A percentile compares a stretch with the other conserved stretches of the same genome.
Evolutionary conservation across 1,140 invertebrate species (phyloP).

Genomic region (Cotesia typhae): DNA sequence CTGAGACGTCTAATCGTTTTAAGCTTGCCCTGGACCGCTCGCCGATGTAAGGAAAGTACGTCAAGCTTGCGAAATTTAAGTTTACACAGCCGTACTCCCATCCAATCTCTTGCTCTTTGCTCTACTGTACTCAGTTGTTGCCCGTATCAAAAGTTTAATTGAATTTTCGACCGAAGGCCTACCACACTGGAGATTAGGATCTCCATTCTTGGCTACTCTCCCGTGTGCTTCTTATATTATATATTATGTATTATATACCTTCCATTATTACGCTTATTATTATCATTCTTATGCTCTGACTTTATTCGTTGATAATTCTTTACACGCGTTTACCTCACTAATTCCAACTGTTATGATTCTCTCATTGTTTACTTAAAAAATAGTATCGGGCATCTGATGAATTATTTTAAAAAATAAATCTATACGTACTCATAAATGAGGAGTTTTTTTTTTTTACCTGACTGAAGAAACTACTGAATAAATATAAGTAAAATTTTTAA

Average conservation of each 20-base stretch:
- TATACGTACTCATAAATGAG: too few species aligned
- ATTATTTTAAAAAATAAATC: too few species aligned
- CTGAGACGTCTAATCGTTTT: slow-evolving; percentile 60
- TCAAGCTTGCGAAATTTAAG: slow-evolving; percentile 65
- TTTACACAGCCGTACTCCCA: slow-evolving; percentile 61
- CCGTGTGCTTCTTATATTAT: slow-evolving; percentile 11
- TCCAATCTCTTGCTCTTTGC: too few species aligned
- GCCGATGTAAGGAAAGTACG: slow-evolving; percentile 56
- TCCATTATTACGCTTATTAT: neutral
- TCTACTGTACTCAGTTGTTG: slow-evolving; percentile 18
- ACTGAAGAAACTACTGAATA: too few species aligned
- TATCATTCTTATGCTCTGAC: neutral
- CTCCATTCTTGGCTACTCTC: slow-evolving; percentile 43
- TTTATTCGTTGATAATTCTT: neutral
- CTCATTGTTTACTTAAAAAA: too few species aligned
- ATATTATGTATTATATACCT: slow-evolving; percentile 7
- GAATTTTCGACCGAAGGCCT: slow-evolving; percentile 59
- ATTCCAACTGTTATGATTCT: too few species aligned
- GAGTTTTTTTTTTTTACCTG: too few species aligned
- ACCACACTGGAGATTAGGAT: slow-evolving; percentile 59
- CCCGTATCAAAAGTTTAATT: slow-evolving; percentile 68
- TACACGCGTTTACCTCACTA: too few species aligned
- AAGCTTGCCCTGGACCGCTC: slow-evolving; percentile 36
- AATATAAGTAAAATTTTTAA: too few species aligned
- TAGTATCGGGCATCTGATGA: too few species aligned